phyloP scores from a whole-genome alignment of 2,113 vertebrate species.

The Phoxinus phoxinus region DNA sequence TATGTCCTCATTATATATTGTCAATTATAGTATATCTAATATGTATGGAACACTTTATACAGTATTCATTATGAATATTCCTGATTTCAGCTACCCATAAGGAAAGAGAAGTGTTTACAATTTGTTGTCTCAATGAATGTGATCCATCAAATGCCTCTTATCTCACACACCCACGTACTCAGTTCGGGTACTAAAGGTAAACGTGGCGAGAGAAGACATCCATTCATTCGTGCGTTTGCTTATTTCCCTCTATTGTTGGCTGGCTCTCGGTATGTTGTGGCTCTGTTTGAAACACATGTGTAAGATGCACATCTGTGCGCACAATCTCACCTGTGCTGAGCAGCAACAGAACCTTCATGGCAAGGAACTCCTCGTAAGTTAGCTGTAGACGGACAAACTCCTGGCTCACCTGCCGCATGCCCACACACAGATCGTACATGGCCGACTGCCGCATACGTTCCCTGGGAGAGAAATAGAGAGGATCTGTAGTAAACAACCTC shows the following conservation, averaged over 20 bases:
- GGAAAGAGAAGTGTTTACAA: not conserved
- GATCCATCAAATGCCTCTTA: not conserved
- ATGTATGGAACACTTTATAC: not conserved
- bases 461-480: conserved; percentile 69
- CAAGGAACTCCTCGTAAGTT: conserved; percentile 94
- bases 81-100: not conserved
- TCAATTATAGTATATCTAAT: not conserved
- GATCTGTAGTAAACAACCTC: conserved; percentile 20
- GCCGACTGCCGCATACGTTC: conserved; percentile 97
- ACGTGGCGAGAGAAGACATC: not conserved
- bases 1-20: not conserved
- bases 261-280: not conserved
- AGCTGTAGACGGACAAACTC: conserved; percentile 97
- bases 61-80: not conserved
- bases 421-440: conserved; percentile 97
- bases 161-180: not conserved
- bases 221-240: not conserved
- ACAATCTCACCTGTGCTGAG: conserved; percentile 89
- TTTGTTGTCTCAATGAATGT: not conserved
- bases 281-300: not conserved
- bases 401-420: conserved; percentile 97
- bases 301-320: not conserved
- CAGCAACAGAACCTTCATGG: conserved; percentile 97
- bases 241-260: not conserved
- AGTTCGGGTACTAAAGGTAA: not conserved